Evolutionary conservation across 1,140 invertebrate genomes (phyloP), one percentile per base, ranked within the genome.

Genomic region (Sminthurides bifidus): DNA sequence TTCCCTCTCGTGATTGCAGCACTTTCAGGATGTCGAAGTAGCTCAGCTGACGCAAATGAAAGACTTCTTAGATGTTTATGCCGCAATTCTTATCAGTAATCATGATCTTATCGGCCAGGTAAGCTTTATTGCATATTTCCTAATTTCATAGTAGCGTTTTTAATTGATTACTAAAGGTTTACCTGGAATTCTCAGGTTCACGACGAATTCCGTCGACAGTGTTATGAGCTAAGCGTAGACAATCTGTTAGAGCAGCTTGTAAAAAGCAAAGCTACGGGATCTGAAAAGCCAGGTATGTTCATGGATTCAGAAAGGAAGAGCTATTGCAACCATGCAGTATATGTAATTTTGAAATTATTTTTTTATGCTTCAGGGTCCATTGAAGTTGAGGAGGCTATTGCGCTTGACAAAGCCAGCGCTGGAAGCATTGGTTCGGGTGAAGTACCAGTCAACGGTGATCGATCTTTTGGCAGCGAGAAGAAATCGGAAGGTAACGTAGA

Each of bases 21-120:
- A 88, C 69, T 96, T 95, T 70, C 92, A 96, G 79, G 85, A 89
- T 71, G 80, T 94, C 23, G 92, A 95, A 73, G 86, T 92, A 67
- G 79, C 81, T 50, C 90, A 95, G 74, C 74, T 95, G 60, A 84
- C 81, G 65, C 88, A 93, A 69, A 94, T 96, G 89, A 92, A 93
- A 70, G 86, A 93, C 63, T 95, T 94, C 76, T 77, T 95, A 43
- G 86, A 85, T 66, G 81, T 80, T 19, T 96, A 93, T 73, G 80
- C 84, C 49, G 83, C 90, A 67, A 80, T 92, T 52, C 77, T 92
- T 56, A 84, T 91, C 69, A 83, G 82, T 67, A 89, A 91, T 71
- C 88, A 92, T 74, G 84, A 86, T 61, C 77, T 89, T 66, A 83
- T 92, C 69, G 88, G 88, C 40, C 79, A 82, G 69, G 80, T 80